Evolutionary conservation across 2,113 vertebrate genomes (phyloP).

Genomic region (Hemiscyllium ocellatum): DNA sequence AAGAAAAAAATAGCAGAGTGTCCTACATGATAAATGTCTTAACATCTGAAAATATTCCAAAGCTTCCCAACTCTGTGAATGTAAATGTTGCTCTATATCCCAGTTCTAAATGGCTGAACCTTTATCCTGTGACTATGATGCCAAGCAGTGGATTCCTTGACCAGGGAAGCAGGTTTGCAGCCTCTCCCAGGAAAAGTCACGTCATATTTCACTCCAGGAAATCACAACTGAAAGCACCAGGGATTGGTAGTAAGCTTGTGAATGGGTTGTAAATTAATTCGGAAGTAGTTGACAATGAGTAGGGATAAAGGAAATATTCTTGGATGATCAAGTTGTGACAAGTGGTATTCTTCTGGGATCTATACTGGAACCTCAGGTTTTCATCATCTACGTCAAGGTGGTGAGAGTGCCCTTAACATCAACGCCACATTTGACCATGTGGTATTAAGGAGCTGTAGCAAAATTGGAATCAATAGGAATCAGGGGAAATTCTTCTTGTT

Average conservation of each 20-base stretch:
- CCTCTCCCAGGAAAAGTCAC: background rate
- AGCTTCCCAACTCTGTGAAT: background rate
- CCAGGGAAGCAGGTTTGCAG: background rate
- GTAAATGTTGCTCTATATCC: background rate
- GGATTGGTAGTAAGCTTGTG: background rate
- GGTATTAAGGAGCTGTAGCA: no score
- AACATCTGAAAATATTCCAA: background rate
- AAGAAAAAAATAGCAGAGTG: background rate
- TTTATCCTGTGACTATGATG: background rate
- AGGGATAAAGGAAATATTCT: background rate
- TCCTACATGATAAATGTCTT: background rate
- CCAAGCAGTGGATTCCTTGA: background rate
- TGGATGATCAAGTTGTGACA: background rate
- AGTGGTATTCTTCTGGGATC: background rate
- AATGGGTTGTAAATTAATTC: background rate
- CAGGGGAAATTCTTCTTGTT: no score
- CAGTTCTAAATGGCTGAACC: background rate
- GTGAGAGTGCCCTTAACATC: no score
- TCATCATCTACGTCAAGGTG: background rate
- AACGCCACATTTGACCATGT: no score
- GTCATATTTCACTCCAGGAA: background rate
- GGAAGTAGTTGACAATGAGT: background rate
- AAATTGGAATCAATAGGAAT: no score
- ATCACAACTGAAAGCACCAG: background rate
- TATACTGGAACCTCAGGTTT: background rate